Percentiles rank a stretch among this genome's conserved stretches.
Evolutionary conservation across 2,113 vertebrate species (phyloP).

Genomic region (Seriola quinqueradiata): DNA sequence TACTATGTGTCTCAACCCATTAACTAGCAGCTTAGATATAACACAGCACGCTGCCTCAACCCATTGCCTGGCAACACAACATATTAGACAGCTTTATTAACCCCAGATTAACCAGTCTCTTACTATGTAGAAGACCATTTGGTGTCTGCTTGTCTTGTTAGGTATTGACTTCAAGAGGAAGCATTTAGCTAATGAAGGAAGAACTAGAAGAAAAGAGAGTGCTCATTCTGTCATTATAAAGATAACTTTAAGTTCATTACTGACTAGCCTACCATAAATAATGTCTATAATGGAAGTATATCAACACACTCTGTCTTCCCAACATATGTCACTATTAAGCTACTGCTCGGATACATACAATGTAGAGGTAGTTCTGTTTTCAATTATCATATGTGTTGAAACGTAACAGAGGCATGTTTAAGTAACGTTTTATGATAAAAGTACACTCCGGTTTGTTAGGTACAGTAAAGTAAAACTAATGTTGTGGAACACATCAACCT

Average conservation of each 20-base stretch:
- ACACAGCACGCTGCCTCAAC: constrained; percentile 35
- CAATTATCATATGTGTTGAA: too few relatives aligned
- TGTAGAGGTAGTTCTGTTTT: neutral
- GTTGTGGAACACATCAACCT: neutral
- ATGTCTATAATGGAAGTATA: neutral
- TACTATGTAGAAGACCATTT: constrained; percentile 33
- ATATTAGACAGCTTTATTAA: constrained; percentile 51
- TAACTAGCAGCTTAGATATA: constrained; percentile 63
- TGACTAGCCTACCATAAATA: neutral
- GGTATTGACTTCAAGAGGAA: constrained; percentile 14
- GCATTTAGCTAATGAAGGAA: constrained; percentile 27
- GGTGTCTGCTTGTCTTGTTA: constrained; percentile 16
- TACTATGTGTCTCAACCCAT: constrained; percentile 66
- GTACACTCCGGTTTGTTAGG: neutral
- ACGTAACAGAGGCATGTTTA: too few relatives aligned
- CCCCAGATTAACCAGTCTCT: constrained; percentile 27
- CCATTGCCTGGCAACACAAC: constrained; percentile 54
- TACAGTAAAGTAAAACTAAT: neutral
- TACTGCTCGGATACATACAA: neutral
- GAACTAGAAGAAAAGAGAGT: constrained; percentile 1
- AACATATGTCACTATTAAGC: neutral
- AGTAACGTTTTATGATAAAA: neutral
- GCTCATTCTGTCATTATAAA: constrained; percentile 6
- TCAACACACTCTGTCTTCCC: neutral
- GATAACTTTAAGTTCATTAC: constrained; percentile 5